Evolutionary conservation across 2,797 vertebrate genomes (phyloP).

Genomic region (Hyperoplus immaculatus): DNA sequence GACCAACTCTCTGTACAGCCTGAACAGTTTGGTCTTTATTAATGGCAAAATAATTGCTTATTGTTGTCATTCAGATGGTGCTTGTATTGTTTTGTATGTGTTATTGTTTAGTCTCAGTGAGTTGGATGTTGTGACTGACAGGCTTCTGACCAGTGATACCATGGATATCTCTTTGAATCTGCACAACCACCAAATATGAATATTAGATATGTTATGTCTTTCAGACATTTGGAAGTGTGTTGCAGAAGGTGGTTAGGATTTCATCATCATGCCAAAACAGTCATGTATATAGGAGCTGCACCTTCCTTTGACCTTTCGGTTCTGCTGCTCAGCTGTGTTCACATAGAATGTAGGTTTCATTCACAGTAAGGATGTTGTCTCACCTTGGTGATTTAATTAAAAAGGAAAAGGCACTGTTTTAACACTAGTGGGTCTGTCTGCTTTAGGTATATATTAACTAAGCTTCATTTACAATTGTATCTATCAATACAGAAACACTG

Average conservation of each 20-base stretch:
- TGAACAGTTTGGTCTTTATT: too few relatives aligned
- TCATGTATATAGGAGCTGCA: neutral
- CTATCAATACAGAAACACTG: neutral
- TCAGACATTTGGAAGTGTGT: neutral
- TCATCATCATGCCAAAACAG: slow-evolving; percentile 9
- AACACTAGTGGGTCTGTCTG: neutral
- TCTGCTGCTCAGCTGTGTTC: slow-evolving; percentile 6
- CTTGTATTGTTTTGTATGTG: neutral
- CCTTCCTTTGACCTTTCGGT: neutral
- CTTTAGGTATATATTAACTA: neutral
- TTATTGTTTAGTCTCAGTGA: neutral
- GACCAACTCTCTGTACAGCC: too few relatives aligned
- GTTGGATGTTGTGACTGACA: slow-evolving; percentile 11
- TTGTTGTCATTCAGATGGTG: too few relatives aligned
- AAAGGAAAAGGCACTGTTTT: neutral
- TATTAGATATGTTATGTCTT: neutral
- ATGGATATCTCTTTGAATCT: neutral
- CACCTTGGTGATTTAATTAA: slow-evolving; percentile 1
- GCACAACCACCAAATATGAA: slow-evolving; percentile 16
- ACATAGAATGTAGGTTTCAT: neutral
- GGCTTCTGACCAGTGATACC: slow-evolving; percentile 1
- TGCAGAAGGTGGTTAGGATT: neutral
- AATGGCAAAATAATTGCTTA: too few relatives aligned
- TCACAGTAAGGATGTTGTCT: neutral
- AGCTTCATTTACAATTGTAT: slow-evolving; percentile 4